Percentiles rank a stretch among this genome's conserved stretches.
Evolutionary conservation across 2,797 vertebrate genomes (phyloP).

Genomic region (Spheniscus humboldti): DNA sequence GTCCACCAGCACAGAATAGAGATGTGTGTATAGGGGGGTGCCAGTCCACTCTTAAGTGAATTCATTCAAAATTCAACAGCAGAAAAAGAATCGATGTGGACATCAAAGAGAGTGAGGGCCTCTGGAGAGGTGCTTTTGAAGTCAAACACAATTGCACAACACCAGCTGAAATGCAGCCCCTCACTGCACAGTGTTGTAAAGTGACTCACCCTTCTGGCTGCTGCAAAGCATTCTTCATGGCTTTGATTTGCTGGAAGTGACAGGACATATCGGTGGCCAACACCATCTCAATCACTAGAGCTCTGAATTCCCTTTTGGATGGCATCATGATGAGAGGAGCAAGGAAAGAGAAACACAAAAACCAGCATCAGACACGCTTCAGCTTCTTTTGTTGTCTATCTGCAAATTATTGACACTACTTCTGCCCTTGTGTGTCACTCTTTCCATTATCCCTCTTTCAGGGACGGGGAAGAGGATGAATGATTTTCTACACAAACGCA

Average conservation of each 20-base stretch:
- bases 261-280: conserved; percentile 97
- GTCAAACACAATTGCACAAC: neutral
- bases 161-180: neutral
- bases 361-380: conserved; percentile 19
- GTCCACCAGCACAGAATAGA: neutral
- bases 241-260: conserved; percentile 97
- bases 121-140: neutral
- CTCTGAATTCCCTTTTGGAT: conserved; percentile 84
- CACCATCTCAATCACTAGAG: conserved; percentile 96
- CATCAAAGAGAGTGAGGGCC: neutral
- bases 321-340: neutral
- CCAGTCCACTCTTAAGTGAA: neutral
- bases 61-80: neutral
- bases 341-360: conserved; percentile 33
- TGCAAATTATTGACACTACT: conserved; percentile 42
- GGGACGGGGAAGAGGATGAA: neutral
- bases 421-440: neutral
- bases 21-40: neutral
- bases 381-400: conserved; percentile 2
- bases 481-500: neutral
- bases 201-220: conserved; percentile 90
- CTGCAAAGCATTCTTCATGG: conserved; percentile 91
- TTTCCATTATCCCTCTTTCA: neutral
- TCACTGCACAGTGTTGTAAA: neutral
- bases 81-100: neutral